phyloP scores from a whole-genome alignment of 2,113 vertebrate genomes.

The Willisornis vidua region DNA sequence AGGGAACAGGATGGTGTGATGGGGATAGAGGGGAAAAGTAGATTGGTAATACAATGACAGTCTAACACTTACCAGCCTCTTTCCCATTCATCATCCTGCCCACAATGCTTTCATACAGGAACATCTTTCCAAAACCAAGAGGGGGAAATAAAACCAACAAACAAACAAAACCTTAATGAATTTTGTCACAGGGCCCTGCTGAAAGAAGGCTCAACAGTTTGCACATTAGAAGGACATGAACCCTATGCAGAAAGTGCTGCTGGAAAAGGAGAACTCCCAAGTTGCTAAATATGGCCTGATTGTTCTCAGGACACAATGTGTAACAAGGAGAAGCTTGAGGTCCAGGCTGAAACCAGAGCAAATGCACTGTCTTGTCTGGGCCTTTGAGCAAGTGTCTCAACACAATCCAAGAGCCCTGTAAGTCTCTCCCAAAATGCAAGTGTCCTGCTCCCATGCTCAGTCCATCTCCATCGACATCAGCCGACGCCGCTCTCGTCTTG shows the following conservation, averaged over 20 bases:
- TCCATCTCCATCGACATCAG: constrained; percentile 95
- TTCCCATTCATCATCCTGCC: neutral
- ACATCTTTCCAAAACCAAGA: neutral
- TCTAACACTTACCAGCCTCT: neutral
- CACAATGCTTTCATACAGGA: neutral
- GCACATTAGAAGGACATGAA: constrained; percentile 30
- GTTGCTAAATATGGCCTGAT: constrained; percentile 57
- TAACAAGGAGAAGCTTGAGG: constrained; percentile 59
- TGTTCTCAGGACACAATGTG: constrained; percentile 49
- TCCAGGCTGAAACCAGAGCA: constrained; percentile 73
- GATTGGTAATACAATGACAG: neutral
- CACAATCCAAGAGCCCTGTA: constrained; percentile 7
- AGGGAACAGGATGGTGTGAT: neutral
- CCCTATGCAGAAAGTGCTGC: constrained; percentile 69
- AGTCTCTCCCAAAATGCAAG: neutral
- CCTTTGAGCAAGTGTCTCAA: constrained; percentile 38
- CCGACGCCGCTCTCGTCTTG: constrained; percentile 79
- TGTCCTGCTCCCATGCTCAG: constrained; percentile 65
- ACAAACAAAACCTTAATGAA: neutral
- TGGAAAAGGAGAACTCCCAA: constrained; percentile 58
- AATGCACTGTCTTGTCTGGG: constrained; percentile 5
- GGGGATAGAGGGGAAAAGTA: neutral
- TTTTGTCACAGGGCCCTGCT: constrained; percentile 61
- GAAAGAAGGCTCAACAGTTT: constrained; percentile 61
- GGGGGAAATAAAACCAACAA: neutral